phyloP scores from a whole-genome alignment of 2,797 vertebrate genomes.

The Ctenochaetus hawaiiensis region DNA sequence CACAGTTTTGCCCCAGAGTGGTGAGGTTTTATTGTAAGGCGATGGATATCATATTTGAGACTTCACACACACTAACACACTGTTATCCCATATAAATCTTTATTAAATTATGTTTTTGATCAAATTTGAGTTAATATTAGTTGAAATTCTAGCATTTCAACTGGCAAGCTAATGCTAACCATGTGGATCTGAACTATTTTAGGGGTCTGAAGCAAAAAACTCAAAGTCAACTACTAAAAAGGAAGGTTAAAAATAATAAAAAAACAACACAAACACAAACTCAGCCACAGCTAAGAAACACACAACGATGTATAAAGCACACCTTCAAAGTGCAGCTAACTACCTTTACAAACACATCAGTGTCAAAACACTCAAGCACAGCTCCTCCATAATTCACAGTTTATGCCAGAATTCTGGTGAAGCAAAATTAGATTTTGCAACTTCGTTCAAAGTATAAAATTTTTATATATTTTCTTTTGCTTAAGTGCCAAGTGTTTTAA shows the following conservation, averaged over 20 bases:
- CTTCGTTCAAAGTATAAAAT: conserved; percentile 67
- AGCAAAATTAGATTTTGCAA: conserved; percentile 71
- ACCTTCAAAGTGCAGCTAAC: not conserved
- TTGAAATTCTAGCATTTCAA: too few species aligned
- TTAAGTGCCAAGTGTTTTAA: conserved; percentile 76
- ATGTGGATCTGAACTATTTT: too few species aligned
- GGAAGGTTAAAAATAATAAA: too few species aligned
- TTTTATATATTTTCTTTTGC: conserved; percentile 77
- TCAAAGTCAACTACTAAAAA: too few species aligned
- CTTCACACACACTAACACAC: not conserved
- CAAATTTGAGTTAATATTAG: too few species aligned
- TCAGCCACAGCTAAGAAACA: not conserved
- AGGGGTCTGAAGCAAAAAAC: too few species aligned
- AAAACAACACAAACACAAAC: not conserved
- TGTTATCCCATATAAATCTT: too few species aligned
- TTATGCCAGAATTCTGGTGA: conserved; percentile 56
- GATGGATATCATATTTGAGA: not conserved
- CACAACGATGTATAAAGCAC: not conserved
- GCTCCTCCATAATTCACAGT: conserved; percentile 72
- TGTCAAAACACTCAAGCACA: conserved; percentile 28
- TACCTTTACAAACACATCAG: conserved; percentile 7
- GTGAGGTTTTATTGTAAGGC: not conserved
- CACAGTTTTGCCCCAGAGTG: not conserved
- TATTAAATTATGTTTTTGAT: too few species aligned
- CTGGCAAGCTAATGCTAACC: too few species aligned